A percentile compares a stretch with the other conserved stretches of the same genome.
phyloP scores from a whole-genome alignment of 35 echinoderm and acorn worm species.

The Strongylocentrotus purpuratus region DNA sequence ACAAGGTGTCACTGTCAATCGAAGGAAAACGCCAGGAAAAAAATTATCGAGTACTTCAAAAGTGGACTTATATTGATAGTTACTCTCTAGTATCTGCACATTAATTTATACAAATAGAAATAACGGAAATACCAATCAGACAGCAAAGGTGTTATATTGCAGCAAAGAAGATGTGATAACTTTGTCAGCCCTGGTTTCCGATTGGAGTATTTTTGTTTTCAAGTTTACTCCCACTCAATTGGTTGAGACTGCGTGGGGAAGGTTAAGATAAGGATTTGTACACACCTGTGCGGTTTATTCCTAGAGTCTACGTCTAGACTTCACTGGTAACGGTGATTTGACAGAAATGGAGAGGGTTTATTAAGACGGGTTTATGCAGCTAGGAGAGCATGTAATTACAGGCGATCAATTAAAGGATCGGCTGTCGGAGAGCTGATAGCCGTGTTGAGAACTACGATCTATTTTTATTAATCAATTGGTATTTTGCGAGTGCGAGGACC shows the following conservation, averaged over 20 bases:
- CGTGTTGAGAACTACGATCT: background rate
- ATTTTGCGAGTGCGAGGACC: background rate
- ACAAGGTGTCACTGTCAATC: too few relatives aligned
- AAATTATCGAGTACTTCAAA: background rate
- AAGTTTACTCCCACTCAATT: background rate
- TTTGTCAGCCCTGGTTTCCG: background rate
- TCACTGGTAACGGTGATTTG: background rate
- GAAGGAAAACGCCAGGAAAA: background rate
- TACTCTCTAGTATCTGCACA: background rate
- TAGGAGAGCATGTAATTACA: slow-evolving; percentile 20
- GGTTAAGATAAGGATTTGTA: background rate
- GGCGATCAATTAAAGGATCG: slow-evolving; percentile 32
- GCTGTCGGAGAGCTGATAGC: background rate
- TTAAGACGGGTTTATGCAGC: slow-evolving; percentile 7
- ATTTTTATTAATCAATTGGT: background rate
- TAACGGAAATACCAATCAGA: background rate
- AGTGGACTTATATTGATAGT: background rate
- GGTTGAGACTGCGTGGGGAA: background rate
- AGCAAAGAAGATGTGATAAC: background rate
- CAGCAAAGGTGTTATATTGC: background rate
- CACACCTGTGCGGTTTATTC: background rate
- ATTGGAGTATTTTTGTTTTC: background rate
- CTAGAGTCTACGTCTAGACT: background rate
- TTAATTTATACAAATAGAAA: background rate
- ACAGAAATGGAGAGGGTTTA: background rate